phyloP scores from a whole-genome alignment of 1,140 invertebrate species.

The Penaeus indicus region DNA sequence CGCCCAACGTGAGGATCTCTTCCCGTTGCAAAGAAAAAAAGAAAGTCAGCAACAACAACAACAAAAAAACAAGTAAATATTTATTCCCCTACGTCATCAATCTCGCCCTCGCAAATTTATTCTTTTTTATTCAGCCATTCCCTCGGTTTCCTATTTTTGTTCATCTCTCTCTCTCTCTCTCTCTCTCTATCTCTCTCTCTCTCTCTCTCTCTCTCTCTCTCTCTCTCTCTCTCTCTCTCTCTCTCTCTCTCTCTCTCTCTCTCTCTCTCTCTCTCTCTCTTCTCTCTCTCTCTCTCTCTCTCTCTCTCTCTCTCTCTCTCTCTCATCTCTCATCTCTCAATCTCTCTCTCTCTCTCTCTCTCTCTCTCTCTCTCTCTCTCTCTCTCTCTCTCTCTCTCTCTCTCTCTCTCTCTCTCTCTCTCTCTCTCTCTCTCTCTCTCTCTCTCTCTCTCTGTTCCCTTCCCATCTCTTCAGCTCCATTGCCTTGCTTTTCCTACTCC shows the following conservation, averaged over 20 bases:
- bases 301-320: conserved; percentile 18
- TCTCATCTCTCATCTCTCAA: conserved; percentile 9
- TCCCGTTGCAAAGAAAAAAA: too few relatives aligned
- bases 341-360: conserved; percentile 28
- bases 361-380: conserved; percentile 27
- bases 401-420: conserved; percentile 8
- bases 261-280: too few relatives aligned
- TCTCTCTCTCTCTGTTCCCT: not conserved
- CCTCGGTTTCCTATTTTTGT: too few relatives aligned
- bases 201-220: too few relatives aligned
- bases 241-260: too few relatives aligned
- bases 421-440: conserved; percentile 14
- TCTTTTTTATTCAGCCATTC: not conserved
- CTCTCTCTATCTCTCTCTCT: too few relatives aligned
- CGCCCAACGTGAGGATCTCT: too few relatives aligned
- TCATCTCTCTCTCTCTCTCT: too few relatives aligned
- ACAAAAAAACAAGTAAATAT: not conserved
- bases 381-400: conserved; percentile 26
- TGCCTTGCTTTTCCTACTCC: conserved; percentile 21
- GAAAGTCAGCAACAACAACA: too few relatives aligned
- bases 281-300: too few relatives aligned
- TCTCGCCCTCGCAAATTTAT: not conserved
- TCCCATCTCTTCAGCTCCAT: conserved; percentile 12
- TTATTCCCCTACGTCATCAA: not conserved
- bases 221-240: too few relatives aligned